Evolutionary conservation across 2,888 invertebrate species (phyloP).

Genomic region (Drosophila bunnanda): DNA sequence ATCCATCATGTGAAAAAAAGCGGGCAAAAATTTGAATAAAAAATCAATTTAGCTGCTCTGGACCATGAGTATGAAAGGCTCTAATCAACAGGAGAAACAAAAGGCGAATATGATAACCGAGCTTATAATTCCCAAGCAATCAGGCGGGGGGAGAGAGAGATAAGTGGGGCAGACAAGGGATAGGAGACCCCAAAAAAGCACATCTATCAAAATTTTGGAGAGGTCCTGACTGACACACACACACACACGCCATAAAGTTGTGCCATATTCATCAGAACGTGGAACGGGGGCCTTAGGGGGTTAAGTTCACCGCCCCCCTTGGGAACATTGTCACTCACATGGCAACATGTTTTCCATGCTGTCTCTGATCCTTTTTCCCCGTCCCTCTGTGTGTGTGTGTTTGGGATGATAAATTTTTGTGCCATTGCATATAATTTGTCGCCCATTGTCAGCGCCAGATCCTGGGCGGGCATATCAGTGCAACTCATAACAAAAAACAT

Average conservation of each 20-base stretch:
- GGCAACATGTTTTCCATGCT: slow-evolving; percentile 65
- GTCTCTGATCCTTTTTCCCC: slow-evolving; percentile 19
- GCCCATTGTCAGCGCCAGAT: slow-evolving; percentile 60
- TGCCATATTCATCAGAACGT: slow-evolving; percentile 59
- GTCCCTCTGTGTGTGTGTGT: slow-evolving; percentile 1
- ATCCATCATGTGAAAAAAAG: slow-evolving; percentile 27
- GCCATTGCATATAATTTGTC: slow-evolving; percentile 72
- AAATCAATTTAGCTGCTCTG: slow-evolving; percentile 62
- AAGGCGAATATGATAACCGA: slow-evolving; percentile 6
- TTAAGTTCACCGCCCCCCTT: slow-evolving; percentile 7
- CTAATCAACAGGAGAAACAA: slow-evolving; percentile 41
- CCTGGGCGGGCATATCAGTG: slow-evolving; percentile 36
- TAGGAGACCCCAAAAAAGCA: slow-evolving; percentile 26
- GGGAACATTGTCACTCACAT: slow-evolving; percentile 67
- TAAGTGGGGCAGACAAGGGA: neutral
- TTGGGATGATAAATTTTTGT: slow-evolving; percentile 53
- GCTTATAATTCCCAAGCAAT: slow-evolving; percentile 42
- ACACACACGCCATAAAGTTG: slow-evolving; percentile 62
- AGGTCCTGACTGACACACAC: slow-evolving; percentile 32
- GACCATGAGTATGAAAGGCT: slow-evolving; percentile 26
- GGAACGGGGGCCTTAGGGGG: neutral
- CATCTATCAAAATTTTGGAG: slow-evolving; percentile 40
- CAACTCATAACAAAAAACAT: slow-evolving; percentile 28
- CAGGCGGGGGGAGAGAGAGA: neutral
- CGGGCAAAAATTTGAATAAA: slow-evolving; percentile 67